These are phyloP conservation scores for Epinephelus malabaricus DNA, from an alignment of 2,797 vertebrate species.

Conservation along the genomic window DNA sequence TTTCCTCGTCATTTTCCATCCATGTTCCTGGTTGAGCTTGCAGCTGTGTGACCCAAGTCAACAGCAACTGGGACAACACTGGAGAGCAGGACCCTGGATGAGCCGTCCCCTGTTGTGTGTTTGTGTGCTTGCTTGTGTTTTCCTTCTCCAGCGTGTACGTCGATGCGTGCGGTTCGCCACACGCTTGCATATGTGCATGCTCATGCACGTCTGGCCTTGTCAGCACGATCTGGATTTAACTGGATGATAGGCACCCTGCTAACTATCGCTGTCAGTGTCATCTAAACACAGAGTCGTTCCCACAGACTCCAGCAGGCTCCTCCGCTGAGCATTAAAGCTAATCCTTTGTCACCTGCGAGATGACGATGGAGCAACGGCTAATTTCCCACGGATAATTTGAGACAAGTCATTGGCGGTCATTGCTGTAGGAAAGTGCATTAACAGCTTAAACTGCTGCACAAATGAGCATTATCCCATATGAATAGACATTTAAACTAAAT, in stretches of 20 bases:
- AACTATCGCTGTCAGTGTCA: slow-evolving; percentile 62
- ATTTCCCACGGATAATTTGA: slow-evolving; percentile 67
- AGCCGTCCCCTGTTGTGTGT: slow-evolving; percentile 49
- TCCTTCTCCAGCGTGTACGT: slow-evolving; percentile 53
- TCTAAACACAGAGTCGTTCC: slow-evolving; percentile 77
- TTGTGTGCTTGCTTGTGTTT: slow-evolving; percentile 69
- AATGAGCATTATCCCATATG: neutral
- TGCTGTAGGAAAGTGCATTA: slow-evolving; percentile 7
- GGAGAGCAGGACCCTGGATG: slow-evolving; percentile 55
- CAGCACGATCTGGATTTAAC: slow-evolving; percentile 72
- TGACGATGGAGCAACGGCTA: slow-evolving; percentile 54
- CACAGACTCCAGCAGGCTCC: slow-evolving; percentile 81
- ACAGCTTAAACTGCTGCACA: neutral
- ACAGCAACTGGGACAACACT: slow-evolving; percentile 72
- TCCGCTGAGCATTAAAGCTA: slow-evolving; percentile 68
- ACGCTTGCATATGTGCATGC: slow-evolving; percentile 33
- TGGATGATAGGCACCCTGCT: slow-evolving; percentile 70
- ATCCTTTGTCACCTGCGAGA: slow-evolving; percentile 78
- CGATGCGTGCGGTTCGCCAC: slow-evolving; percentile 46
- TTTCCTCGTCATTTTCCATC: slow-evolving; percentile 37
- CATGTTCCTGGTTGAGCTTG: slow-evolving; percentile 25
- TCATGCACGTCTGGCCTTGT: slow-evolving; percentile 50
- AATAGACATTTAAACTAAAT: neutral
- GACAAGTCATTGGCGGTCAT: slow-evolving; percentile 74
- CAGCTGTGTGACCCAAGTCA: slow-evolving; percentile 83